A percentile compares a stretch with the other conserved stretches of the same genome.
These are phyloP conservation scores for Callithrix jacchus DNA, from an alignment of 2,113 vertebrate genomes.

Conservation along the genomic window DNA sequence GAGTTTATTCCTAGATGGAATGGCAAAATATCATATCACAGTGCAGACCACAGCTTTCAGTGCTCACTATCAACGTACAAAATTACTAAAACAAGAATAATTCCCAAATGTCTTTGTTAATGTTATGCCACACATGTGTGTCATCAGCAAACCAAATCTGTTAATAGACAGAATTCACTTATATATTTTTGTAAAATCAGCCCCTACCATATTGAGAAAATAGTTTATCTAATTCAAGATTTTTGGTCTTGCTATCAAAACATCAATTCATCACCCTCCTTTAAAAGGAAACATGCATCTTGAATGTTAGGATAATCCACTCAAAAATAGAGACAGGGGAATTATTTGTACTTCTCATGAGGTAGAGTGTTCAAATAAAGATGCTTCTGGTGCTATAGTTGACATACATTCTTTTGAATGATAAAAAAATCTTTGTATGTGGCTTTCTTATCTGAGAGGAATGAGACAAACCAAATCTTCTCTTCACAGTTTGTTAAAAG, in stretches of 20 bases:
- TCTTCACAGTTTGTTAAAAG: neutral
- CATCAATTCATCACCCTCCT: neutral
- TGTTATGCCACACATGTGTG: neutral
- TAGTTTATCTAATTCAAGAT: neutral
- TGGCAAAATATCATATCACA: neutral
- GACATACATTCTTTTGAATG: neutral
- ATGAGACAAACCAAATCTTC: neutral
- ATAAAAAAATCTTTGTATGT: neutral
- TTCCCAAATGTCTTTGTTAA: neutral
- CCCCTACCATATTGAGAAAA: neutral
- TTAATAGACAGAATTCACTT: neutral
- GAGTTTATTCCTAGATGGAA: neutral
- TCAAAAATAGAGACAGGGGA: neutral
- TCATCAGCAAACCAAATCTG: neutral
- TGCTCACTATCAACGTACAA: neutral
- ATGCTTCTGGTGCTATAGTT: neutral
- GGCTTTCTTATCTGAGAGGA: neutral
- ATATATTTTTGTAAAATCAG: neutral
- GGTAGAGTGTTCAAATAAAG: neutral
- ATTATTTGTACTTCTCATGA: neutral
- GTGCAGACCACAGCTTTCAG: neutral
- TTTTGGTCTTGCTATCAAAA: neutral
- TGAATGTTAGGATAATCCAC: neutral
- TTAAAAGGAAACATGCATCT: constrained; percentile 4
- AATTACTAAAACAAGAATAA: neutral